Percentiles rank a stretch among this genome's conserved stretches.
Evolutionary conservation across 2,113 vertebrate genomes (phyloP).

Genomic region (Clinocottus analis): DNA sequence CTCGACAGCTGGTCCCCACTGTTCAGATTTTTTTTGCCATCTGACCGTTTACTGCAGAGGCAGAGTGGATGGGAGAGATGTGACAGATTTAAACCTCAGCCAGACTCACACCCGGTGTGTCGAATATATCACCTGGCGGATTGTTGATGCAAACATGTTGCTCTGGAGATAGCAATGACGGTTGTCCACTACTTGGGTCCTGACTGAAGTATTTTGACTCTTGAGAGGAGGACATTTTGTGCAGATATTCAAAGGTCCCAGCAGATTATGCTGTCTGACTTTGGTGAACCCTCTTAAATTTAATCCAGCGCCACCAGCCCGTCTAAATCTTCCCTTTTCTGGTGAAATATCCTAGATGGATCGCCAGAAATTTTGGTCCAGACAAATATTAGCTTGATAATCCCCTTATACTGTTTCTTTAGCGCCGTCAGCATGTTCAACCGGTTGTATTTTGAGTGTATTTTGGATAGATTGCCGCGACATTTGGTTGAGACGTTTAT

Average conservation of each 20-base stretch:
- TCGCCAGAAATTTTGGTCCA: neutral
- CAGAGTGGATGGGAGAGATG: neutral
- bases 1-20: conserved; percentile 27
- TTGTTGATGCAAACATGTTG: neutral
- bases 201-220: neutral
- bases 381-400: neutral
- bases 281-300: neutral
- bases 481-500: neutral
- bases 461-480: neutral
- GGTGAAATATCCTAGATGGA: neutral
- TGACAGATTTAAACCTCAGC: conserved; percentile 10
- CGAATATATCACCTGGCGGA: neutral
- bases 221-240: neutral
- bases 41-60: conserved; percentile 22
- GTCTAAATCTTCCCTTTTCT: neutral
- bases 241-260: neutral
- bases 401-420: neutral
- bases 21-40: conserved; percentile 12
- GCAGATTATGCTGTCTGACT: neutral
- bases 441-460: neutral
- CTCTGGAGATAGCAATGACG: neutral
- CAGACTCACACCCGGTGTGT: conserved; percentile 5
- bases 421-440: neutral
- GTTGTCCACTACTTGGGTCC: neutral
- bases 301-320: neutral